Percentiles rank a stretch among this genome's conserved stretches.
phyloP scores from a whole-genome alignment of 2,113 vertebrate species.

The Catharus fuscescens region DNA sequence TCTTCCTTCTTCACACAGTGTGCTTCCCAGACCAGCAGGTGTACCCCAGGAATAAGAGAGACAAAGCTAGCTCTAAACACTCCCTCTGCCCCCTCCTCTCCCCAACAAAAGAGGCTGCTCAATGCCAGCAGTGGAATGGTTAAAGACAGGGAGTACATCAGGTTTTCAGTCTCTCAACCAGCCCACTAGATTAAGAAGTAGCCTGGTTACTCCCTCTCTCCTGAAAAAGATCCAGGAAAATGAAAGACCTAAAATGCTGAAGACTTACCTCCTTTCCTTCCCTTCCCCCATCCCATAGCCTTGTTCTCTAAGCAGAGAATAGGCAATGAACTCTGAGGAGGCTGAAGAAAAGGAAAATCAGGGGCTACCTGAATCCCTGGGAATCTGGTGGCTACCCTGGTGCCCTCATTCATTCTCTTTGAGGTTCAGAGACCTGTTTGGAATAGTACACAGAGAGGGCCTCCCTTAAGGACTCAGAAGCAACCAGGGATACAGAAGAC shows the following conservation, averaged over 20 bases:
- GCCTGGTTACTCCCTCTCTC: conserved; percentile 34
- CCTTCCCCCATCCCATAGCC: conserved; percentile 56
- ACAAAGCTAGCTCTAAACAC: conserved; percentile 46
- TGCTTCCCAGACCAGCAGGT: conserved; percentile 23
- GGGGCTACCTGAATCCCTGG: conserved; percentile 63
- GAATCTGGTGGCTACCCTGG: conserved; percentile 65
- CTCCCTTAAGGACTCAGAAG: conserved; percentile 50
- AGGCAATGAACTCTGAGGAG: conserved; percentile 56
- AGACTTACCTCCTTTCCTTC: conserved; percentile 67
- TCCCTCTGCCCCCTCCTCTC: conserved; percentile 23
- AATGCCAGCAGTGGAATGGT: conserved; percentile 55
- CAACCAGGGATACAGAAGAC: conserved; percentile 53
- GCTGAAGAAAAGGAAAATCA: conserved; percentile 63
- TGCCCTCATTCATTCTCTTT: conserved; percentile 59
- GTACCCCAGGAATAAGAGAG: conserved; percentile 38
- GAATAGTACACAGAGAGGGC: conserved; percentile 54
- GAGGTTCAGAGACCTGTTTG: conserved; percentile 66
- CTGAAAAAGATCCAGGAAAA: conserved; percentile 53
- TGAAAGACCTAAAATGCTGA: conserved; percentile 30
- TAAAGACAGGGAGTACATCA: conserved; percentile 28
- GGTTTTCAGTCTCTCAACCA: conserved; percentile 31
- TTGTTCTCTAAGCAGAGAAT: conserved; percentile 49
- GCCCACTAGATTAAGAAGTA: conserved; percentile 23
- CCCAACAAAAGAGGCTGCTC: conserved; percentile 28
- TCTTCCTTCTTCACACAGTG: conserved; percentile 31